A percentile compares a stretch with the other conserved stretches of the same genome.
Conservation (phyloP, 2,797 vertebrate genomes). For the Crax fasciolata region DNA sequence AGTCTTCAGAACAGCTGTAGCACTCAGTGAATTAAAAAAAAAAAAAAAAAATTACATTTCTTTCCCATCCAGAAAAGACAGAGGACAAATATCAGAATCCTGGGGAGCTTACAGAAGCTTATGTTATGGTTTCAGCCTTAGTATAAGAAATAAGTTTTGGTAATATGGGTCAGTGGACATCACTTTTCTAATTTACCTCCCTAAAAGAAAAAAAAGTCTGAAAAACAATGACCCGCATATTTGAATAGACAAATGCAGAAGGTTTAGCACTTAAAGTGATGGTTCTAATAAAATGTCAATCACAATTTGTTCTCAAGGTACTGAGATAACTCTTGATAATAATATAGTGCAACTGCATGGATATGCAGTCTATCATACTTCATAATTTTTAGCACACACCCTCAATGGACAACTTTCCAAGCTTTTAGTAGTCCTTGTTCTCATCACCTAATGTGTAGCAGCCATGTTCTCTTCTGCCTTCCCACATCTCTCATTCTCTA, state of each 20-base stretch:
- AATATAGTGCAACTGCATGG: background rate
- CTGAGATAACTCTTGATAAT: background rate
- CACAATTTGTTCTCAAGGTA: background rate
- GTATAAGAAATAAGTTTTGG: background rate
- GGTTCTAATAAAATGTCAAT: background rate
- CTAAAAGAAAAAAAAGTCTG: background rate
- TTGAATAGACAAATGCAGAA: background rate
- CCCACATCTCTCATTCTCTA: background rate
- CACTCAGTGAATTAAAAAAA: background rate
- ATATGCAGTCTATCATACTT: background rate
- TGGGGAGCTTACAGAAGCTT: background rate
- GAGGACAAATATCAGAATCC: background rate
- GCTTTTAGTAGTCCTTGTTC: background rate
- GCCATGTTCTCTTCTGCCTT: background rate
- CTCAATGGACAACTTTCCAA: background rate
- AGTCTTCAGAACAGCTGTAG: background rate
- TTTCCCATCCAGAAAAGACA: background rate
- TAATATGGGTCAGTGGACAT: background rate
- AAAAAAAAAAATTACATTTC: background rate
- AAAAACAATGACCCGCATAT: background rate
- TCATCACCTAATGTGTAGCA: background rate
- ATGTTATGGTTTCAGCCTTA: background rate
- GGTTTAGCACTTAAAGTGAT: background rate
- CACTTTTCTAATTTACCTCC: background rate
- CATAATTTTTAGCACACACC: background rate